A percentile compares a stretch with the other conserved stretches of the same genome.
phyloP scores from a whole-genome alignment of 1,140 invertebrate species.

The Andricus grossulariae region DNA sequence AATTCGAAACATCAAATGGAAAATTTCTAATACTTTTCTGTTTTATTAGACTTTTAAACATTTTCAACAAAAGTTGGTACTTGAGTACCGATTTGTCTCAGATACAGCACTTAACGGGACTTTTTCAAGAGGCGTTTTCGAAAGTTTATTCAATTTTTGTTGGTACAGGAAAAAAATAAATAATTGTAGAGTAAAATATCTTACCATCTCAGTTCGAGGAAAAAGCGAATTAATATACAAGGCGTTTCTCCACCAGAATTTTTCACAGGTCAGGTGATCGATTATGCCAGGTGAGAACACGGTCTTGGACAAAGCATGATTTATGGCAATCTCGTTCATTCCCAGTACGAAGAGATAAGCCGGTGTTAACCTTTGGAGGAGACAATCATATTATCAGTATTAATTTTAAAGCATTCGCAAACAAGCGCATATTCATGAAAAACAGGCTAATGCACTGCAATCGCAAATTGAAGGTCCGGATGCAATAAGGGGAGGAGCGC shows the following conservation, averaged over 20 bases:
- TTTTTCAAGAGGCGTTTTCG: not conserved
- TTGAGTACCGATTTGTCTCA: too few species aligned
- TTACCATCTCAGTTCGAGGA: slow-evolving; percentile 84
- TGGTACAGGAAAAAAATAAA: not conserved
- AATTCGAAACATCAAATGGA: too few species aligned
- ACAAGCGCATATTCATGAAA: not conserved
- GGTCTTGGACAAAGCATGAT: slow-evolving; percentile 78
- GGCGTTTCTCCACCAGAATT: slow-evolving; percentile 89
- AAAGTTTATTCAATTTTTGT: slow-evolving; percentile 24
- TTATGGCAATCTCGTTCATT: slow-evolving; percentile 83
- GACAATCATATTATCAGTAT: slow-evolving; percentile 29
- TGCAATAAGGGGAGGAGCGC: too few species aligned
- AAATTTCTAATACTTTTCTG: too few species aligned
- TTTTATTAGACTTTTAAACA: too few species aligned
- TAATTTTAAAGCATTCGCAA: not conserved
- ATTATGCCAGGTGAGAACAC: slow-evolving; percentile 86
- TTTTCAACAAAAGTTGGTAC: too few species aligned
- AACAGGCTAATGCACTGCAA: not conserved
- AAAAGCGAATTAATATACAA: slow-evolving; percentile 89
- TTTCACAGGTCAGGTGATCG: slow-evolving; percentile 85
- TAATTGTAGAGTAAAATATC: slow-evolving; percentile 13
- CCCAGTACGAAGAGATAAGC: slow-evolving; percentile 88
- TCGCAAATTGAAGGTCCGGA: too few species aligned
- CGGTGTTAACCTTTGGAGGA: slow-evolving; percentile 80
- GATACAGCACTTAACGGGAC: too few species aligned